Evolutionary conservation across 2,113 vertebrate species (phyloP).

Genomic region (Chlamydotis undulata): DNA sequence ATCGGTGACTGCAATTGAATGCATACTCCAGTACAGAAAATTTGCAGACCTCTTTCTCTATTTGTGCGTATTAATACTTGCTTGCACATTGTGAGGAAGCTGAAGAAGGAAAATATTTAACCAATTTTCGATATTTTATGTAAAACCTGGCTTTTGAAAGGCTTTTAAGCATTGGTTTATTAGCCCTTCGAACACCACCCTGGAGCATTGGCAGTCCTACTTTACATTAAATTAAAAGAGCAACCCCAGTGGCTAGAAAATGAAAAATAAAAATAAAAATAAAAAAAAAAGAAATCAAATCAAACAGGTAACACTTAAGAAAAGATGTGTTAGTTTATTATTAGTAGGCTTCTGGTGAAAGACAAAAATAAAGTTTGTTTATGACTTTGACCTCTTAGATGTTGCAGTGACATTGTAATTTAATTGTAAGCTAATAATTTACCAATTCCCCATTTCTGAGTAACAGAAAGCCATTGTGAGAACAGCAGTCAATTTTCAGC

Average conservation of each 20-base stretch:
- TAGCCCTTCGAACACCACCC: background rate
- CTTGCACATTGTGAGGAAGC: background rate
- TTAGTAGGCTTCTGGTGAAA: background rate
- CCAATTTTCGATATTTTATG: background rate
- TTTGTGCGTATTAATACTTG: background rate
- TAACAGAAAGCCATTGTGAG: conserved; percentile 13
- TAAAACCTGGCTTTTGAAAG: background rate
- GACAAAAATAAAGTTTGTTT: conserved; percentile 15
- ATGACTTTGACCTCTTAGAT: conserved; percentile 29
- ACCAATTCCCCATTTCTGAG: background rate
- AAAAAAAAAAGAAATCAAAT: background rate
- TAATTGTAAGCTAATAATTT: conserved; percentile 48
- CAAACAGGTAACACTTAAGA: background rate
- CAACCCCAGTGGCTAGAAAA: background rate
- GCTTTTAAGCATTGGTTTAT: background rate
- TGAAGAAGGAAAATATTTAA: background rate
- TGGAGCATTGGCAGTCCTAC: background rate
- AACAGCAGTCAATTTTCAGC: background rate
- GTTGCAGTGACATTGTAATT: conserved; percentile 9
- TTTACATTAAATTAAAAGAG: background rate
- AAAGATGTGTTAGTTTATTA: background rate
- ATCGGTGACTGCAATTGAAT: background rate
- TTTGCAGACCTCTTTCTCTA: background rate
- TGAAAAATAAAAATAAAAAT: background rate
- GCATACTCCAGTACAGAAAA: background rate